Evolutionary conservation across 1,140 invertebrate genomes (phyloP).

Genomic region (Ceratosolen solmsi): DNA sequence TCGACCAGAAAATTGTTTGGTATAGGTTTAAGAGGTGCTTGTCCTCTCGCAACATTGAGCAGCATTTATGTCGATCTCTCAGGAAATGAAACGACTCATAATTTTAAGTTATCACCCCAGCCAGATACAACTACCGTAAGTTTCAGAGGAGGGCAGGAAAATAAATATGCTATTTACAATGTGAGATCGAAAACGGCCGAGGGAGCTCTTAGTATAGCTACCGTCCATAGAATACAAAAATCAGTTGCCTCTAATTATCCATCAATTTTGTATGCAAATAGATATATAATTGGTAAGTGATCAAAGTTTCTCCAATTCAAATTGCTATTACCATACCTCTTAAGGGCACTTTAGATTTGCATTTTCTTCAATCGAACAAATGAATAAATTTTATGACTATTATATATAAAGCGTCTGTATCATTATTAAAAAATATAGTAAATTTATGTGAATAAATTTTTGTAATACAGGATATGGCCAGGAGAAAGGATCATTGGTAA

Average conservation of each 20-base stretch:
- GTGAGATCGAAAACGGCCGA: slow-evolving; percentile 71
- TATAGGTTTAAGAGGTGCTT: slow-evolving; percentile 83
- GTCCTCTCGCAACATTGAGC: slow-evolving; percentile 84
- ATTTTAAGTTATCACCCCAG: slow-evolving; percentile 76
- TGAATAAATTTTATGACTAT: too few species aligned
- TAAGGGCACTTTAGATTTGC: too few species aligned
- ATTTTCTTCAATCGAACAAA: too few species aligned
- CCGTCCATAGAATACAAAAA: slow-evolving; percentile 70
- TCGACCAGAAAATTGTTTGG: slow-evolving; percentile 90
- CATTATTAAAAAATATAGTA: too few species aligned
- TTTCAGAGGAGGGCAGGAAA: slow-evolving; percentile 79
- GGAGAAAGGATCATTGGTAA: slow-evolving; percentile 89
- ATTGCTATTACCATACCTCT: too few species aligned
- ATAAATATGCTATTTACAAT: slow-evolving; percentile 81
- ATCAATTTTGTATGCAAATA: slow-evolving; percentile 83
- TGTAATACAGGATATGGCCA: slow-evolving; percentile 79
- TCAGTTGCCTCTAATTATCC: slow-evolving; percentile 75
- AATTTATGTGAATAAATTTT: too few species aligned
- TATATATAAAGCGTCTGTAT: too few species aligned
- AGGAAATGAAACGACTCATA: slow-evolving; percentile 74
- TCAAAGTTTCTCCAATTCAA: slow-evolving; percentile 12
- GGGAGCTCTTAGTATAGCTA: slow-evolving; percentile 81
- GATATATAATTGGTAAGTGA: slow-evolving; percentile 83
- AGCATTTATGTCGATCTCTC: slow-evolving; percentile 89
- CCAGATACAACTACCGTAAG: slow-evolving; percentile 76